A percentile compares a stretch with the other conserved stretches of the same genome.
Evolutionary conservation across 2,888 invertebrate genomes (phyloP).

Genomic region (Oxytorus armatus): DNA sequence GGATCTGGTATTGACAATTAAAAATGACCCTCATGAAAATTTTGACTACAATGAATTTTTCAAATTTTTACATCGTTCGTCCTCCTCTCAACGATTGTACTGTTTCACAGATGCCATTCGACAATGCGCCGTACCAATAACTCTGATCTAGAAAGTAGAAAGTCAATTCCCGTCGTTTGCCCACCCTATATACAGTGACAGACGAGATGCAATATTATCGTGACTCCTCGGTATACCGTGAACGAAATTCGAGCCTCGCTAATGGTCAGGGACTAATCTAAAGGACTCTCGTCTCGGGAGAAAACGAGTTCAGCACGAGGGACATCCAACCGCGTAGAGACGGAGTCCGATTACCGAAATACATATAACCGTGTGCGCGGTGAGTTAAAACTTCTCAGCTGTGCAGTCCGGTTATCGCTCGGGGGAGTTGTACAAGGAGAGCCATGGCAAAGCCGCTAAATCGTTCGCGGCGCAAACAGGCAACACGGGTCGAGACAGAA

Average conservation of each 20-base stretch:
- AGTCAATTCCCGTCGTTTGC: conserved; percentile 2
- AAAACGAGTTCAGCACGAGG: conserved; percentile 49
- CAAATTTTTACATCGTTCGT: too few relatives aligned
- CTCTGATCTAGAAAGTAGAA: conserved; percentile 6
- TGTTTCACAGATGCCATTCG: too few relatives aligned
- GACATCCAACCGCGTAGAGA: background rate
- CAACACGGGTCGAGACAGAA: conserved; percentile 32
- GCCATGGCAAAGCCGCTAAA: conserved; percentile 21
- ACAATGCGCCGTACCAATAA: background rate
- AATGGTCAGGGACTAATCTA: conserved; percentile 57
- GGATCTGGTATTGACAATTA: too few relatives aligned
- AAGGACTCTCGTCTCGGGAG: conserved; percentile 27
- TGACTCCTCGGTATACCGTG: conserved; percentile 13
- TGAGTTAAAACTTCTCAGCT: conserved; percentile 42
- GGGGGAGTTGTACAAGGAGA: conserved; percentile 23
- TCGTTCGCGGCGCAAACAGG: conserved; percentile 29
- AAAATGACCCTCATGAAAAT: too few relatives aligned
- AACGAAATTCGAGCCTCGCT: conserved; percentile 60
- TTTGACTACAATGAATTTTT: too few relatives aligned
- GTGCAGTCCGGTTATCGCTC: conserved; percentile 49
- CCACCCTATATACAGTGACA: background rate
- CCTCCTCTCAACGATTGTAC: too few relatives aligned
- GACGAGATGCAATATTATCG: conserved; percentile 39
- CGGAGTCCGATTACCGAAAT: conserved; percentile 49
- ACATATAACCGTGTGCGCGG: too few relatives aligned